Base-by-base conservation (phyloP, 1,140 invertebrate genomes). In the Rhyzopertha dominica region DNA sequence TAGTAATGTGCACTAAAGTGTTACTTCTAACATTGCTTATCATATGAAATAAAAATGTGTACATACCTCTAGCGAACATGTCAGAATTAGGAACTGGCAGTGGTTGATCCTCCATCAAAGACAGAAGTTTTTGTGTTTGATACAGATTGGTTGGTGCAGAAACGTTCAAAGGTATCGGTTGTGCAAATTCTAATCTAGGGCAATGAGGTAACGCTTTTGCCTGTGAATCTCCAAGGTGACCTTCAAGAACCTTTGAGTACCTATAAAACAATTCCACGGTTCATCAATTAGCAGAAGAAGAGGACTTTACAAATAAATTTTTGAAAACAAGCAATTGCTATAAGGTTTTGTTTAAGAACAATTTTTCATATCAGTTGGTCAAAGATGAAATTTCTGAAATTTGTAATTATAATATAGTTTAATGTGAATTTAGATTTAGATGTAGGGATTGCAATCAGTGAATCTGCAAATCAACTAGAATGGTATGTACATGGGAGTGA, bases 201-300 rank as follows among this genome's bases (percentile, higher is more conserved):
- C 85, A 89, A 10, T 72, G 58, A 25, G 84, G 81, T 35, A 88
- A 60, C 32, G 77, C 71, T 53, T 62, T 76, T 52, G 66, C 75
- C 60, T 65, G 71, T 48, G 45, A 69, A 24, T 70, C 70, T 35
- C 76, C 74, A 25, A 78, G 66, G 52, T 76, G 70, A 52, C 75
- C 72, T 49, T 80, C 75, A 5, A 87, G 61, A 9, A 89, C 85
- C 73, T 87, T 87, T 8, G 86, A 87, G 63, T 87, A 85, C 43
- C 71, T 67, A 61, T 78, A 72, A n/a, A n/a, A n/a, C n/a, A n/a
- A n/a, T n/a, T n/a, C n/a, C n/a, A 34, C n/a, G 54, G n/a, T n/a
- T n/a, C n/a, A n/a, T n/a, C n/a, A n/a, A n/a, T n/a, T n/a, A n/a
- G n/a, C n/a, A n/a, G n/a, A n/a, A n/a, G n/a, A n/a, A n/a, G n/a